phyloP scores from a whole-genome alignment of 2,113 vertebrate species.

The Craseonycteris thonglongyai region DNA sequence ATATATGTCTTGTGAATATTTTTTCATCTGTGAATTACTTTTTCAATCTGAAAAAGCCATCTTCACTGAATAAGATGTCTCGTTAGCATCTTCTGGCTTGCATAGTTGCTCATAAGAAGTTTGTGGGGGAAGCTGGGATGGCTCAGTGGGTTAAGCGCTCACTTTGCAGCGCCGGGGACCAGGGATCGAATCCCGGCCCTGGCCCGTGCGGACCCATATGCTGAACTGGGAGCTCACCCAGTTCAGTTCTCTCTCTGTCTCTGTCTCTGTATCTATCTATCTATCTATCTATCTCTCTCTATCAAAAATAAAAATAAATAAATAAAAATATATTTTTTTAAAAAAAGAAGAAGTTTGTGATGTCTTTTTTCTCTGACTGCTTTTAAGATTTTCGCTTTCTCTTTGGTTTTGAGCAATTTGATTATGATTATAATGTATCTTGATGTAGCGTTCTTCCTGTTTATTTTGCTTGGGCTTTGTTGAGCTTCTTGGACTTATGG shows the following conservation, averaged over 20 bases:
- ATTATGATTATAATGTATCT: neutral
- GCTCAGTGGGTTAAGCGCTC: too few relatives aligned
- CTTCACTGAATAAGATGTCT: neutral
- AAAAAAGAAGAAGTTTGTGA: neutral
- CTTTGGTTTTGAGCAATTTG: neutral
- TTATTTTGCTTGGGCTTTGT: neutral
- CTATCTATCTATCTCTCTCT: too few relatives aligned
- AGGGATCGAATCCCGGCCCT: too few relatives aligned
- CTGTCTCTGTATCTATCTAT: too few relatives aligned
- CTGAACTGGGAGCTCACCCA: too few relatives aligned
- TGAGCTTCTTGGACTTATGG: neutral
- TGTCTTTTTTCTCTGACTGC: neutral
- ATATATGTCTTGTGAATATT: neutral
- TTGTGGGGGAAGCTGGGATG: too few relatives aligned
- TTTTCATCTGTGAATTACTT: neutral
- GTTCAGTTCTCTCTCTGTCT: too few relatives aligned
- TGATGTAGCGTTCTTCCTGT: neutral
- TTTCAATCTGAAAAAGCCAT: neutral
- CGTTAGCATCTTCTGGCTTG: neutral
- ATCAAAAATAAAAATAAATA: too few relatives aligned
- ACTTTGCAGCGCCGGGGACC: too few relatives aligned
- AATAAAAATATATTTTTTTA: too few relatives aligned
- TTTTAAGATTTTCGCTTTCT: neutral
- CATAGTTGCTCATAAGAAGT: neutral
- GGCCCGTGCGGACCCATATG: too few relatives aligned